Base-by-base conservation (phyloP, 2,113 vertebrate genomes). In the Serinus canaria region DNA sequence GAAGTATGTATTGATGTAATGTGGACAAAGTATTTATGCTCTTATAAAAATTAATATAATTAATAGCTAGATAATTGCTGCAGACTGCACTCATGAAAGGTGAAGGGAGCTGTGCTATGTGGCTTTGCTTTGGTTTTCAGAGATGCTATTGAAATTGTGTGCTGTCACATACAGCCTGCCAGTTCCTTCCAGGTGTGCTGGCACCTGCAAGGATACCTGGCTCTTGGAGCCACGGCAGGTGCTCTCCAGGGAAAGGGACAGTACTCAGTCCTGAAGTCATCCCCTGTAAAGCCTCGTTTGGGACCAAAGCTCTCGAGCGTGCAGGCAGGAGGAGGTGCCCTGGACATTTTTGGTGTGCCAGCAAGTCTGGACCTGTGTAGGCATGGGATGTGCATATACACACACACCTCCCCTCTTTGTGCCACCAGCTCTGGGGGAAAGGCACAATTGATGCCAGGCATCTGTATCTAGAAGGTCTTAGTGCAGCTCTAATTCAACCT, bases 191-290 rank as follows among this genome's bases (percentile, higher is more conserved):
- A 78, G 77, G 19, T 77, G 76, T 79, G 49, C 66, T 4, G 7
- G 50, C 82, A 83, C 84, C 68, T 90, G 75, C 20, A 5, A 4
- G 52, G 35, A 9, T 31, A 1, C 50, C 4, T 30, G 72, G 62
- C 63, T 46, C 84, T 28, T 1, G 14, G 64, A 25, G 72, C 87
- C 35, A 0, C 9, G 23, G 63, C 58, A 66, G 72, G 70, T 47
- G 28, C 64, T 66, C 41, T 68, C 18, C 5, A 58, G 2, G 28
- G 43, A 18, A 52, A 58, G 83, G 94, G 90, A 30, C 89, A 56
- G 83, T 95, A 67, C 94, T 92, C 92, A 76, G 95, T 92, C 96
- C 91, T 95, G 96, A 96, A 91, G 91, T n/a, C 68, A 74, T 21
- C 28, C 70, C 78, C 63, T 76, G 49, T 8, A 55, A 59, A 75